A percentile compares a stretch with the other conserved stretches of the same genome.
Evolutionary conservation across 2,797 vertebrate genomes (phyloP).

Genomic region (Sebastolobus alascanus): DNA sequence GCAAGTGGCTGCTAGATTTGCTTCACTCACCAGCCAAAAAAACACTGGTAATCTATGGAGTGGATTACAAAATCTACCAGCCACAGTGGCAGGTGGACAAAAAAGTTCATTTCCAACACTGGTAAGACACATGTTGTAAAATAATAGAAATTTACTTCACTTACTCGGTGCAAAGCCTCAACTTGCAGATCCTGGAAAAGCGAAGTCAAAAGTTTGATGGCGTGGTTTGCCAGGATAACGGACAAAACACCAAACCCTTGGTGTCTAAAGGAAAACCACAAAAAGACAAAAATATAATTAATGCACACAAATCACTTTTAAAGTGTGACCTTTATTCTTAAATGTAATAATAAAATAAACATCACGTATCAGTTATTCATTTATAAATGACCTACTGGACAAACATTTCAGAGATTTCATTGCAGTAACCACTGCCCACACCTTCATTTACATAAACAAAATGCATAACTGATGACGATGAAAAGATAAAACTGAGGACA

Average conservation of each 20-base stretch:
- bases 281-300: background rate
- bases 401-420: background rate
- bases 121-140: background rate
- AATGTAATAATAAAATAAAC: background rate
- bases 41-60: no score
- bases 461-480: background rate
- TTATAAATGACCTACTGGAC: background rate
- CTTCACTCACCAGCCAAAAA: no score
- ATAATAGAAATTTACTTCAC: background rate
- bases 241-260: constrained; percentile 98
- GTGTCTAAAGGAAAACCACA: constrained; percentile 84
- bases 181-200: constrained; percentile 99
- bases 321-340: background rate
- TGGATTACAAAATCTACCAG: no score
- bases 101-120: no score
- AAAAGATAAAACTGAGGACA: background rate
- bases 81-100: no score
- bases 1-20: no score
- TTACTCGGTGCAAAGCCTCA: constrained; percentile 95
- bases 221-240: constrained; percentile 96
- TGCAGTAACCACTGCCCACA: background rate
- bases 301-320: background rate
- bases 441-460: background rate
- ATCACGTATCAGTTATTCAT: background rate
- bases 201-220: constrained; percentile 94